These are phyloP conservation scores for Carposina sasakii DNA, from an alignment of 1,140 invertebrate species.

Conservation along the genomic window DNA sequence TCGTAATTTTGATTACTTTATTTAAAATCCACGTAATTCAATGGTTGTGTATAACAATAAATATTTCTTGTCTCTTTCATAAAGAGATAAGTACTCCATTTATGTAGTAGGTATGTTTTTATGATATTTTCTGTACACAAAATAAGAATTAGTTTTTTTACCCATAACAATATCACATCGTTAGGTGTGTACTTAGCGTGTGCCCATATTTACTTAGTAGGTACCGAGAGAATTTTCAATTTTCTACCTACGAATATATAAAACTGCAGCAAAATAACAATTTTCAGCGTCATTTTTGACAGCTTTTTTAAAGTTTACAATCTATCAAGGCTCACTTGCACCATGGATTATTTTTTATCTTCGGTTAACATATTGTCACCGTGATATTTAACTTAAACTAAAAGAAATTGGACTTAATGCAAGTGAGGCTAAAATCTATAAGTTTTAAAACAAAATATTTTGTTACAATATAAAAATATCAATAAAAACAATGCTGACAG, in stretches of 20 bases:
- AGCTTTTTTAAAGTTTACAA: no score
- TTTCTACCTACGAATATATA: background rate
- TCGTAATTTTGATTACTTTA: conserved; percentile 41
- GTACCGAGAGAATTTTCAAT: conserved; percentile 17
- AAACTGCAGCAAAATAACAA: no score
- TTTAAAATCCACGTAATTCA: conserved; percentile 62
- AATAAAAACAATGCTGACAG: conserved; percentile 39
- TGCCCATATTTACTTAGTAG: conserved; percentile 45
- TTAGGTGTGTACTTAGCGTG: conserved; percentile 56
- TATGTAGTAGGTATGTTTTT: conserved; percentile 38
- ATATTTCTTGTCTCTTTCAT: conserved; percentile 59
- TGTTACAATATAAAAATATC: conserved; percentile 47
- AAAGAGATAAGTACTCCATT: conserved; percentile 53
- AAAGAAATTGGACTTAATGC: background rate
- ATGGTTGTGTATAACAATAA: conserved; percentile 68
- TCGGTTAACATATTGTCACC: no score
- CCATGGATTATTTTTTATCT: no score
- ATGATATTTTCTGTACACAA: conserved; percentile 61
- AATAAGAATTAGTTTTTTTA: conserved; percentile 62
- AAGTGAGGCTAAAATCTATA: background rate
- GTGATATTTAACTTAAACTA: no score
- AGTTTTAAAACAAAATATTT: conserved; percentile 5
- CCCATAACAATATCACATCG: conserved; percentile 66
- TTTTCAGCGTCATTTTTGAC: no score
- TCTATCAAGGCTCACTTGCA: no score